phyloP scores from a whole-genome alignment of 2,888 invertebrate species.

The Camptogramma bilineatum region DNA sequence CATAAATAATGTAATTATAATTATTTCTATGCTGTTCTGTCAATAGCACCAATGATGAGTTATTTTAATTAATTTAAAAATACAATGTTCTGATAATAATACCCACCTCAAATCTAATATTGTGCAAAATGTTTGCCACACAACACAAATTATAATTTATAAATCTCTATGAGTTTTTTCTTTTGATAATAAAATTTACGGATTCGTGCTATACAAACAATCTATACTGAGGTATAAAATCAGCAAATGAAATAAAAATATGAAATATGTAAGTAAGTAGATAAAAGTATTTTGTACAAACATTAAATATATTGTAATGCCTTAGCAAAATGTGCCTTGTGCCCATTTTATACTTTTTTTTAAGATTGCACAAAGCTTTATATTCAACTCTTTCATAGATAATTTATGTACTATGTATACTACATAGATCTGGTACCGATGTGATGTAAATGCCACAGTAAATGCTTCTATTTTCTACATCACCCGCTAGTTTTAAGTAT shows the following conservation, averaged over 20 bases:
- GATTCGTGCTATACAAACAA: too few species aligned
- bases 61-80: conserved; percentile 11
- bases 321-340: not conserved
- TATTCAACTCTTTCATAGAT: not conserved
- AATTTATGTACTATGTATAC: not conserved
- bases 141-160: not conserved
- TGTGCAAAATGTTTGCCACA: too few species aligned
- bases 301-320: not conserved
- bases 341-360: not conserved
- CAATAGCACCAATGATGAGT: conserved; percentile 32
- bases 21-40: conserved; percentile 23
- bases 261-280: not conserved
- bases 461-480: conserved; percentile 55
- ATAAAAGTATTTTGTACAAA: not conserved
- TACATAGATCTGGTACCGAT: conserved; percentile 27
- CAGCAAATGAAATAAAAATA: not conserved
- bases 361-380: not conserved
- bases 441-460: conserved; percentile 53
- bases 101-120: conserved; percentile 14
- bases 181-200: too few species aligned
- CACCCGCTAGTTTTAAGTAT: conserved; percentile 48
- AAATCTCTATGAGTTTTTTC: not conserved
- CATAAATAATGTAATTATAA: conserved; percentile 15
- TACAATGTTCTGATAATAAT: conserved; percentile 10
- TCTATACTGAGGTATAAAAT: too few species aligned